Base-by-base conservation (phyloP, 2,113 vertebrate genomes). In the Channa maculata region DNA sequence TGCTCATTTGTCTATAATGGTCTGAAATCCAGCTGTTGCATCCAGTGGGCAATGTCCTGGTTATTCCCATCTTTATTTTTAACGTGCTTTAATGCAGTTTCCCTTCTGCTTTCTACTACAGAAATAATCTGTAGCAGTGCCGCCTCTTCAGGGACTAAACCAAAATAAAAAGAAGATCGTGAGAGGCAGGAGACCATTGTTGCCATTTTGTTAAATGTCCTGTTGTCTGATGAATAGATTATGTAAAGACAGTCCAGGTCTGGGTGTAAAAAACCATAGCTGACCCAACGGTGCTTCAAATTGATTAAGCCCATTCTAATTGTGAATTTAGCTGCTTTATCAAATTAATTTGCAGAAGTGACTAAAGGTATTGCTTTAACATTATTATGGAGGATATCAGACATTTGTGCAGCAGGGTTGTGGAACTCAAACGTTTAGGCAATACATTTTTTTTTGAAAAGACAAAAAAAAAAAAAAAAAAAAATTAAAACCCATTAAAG, bases 121-220 rank as follows among this genome's bases (percentile, higher is more conserved):
- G 65, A 75, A 78, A 60, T 44, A n/a, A 43, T 41, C n/a, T 33
- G 8, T 24, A 24, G 24, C 24, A 59, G 36, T 41, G 34, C 38
- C 34, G 34, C 34, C 43, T 79, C 36, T 73, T 82, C 61, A 36
- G 71, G 79, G 53, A 87, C 71, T 82, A 79, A 81, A 85, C 67
- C 45, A 38, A 44, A 48, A 44, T 43, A 54, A 77, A 72, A 73
- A 8, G 54, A 24, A 34, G 1, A 63, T 44, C 41, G 57, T 58
- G 1, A 76, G n/a, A 5, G 54, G 33, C 66, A 24, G 24, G 66
- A 12, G 33, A 55, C 34, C n/a, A 2, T 36, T 65, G 58, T 61
- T 73, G 59, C 62, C 57, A 67, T 79, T 74, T 79, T 41, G 62
- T 36, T 14, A 51, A 43, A 44, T n/a, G 6, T 67, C 24, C 24